Conservation (phyloP, 2,888 invertebrate species). For the Drosophila demipolita region DNA sequence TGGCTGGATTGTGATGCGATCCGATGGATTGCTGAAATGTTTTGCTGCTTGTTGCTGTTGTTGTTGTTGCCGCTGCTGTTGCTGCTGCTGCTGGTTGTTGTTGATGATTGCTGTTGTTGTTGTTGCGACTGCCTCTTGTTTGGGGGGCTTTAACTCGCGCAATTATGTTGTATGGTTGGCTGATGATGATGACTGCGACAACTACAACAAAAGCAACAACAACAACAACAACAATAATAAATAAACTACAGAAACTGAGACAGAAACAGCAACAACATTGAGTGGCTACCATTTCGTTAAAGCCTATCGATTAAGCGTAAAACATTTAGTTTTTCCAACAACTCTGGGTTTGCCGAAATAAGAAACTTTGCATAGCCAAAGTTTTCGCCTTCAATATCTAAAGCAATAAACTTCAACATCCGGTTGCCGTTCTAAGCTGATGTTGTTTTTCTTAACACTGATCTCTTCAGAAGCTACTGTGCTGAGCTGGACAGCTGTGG, state of each 20-base stretch:
- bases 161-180: constrained; percentile 83
- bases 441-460: constrained; percentile 65
- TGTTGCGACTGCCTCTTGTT: constrained; percentile 59
- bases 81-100: constrained; percentile 38
- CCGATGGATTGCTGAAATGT: constrained; percentile 82
- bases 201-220: constrained; percentile 45
- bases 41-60: constrained; percentile 65
- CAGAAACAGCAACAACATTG: constrained; percentile 40
- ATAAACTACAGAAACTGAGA: constrained; percentile 22
- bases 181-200: constrained; percentile 83
- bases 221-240: constrained; percentile 12
- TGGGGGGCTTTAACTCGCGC: constrained; percentile 81
- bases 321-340: constrained; percentile 50
- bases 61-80: constrained; percentile 42
- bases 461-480: constrained; percentile 63
- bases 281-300: constrained; percentile 78
- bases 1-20: constrained; percentile 84
- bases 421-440: constrained; percentile 76
- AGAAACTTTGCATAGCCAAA: constrained; percentile 49
- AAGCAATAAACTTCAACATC: constrained; percentile 72
- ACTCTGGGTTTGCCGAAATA: constrained; percentile 45
- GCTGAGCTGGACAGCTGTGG: constrained; percentile 30
- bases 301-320: constrained; percentile 79
- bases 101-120: constrained; percentile 42
- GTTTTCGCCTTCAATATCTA: constrained; percentile 37